Evolutionary conservation across 1,140 invertebrate species (phyloP), one percentile per base, ranked within the genome.

Genomic region (Heterodera carotae): DNA sequence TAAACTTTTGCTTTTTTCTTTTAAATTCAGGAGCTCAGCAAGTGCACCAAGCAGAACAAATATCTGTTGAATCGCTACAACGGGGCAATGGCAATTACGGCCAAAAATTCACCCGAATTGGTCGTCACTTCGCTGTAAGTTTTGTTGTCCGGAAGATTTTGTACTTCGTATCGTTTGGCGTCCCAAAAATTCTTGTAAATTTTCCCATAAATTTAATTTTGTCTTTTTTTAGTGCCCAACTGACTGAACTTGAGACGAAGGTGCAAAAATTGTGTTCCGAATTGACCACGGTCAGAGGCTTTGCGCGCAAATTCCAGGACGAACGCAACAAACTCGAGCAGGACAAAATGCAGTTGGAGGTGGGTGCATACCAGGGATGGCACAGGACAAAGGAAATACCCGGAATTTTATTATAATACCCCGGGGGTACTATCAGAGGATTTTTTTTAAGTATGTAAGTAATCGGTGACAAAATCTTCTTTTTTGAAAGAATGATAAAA

Each of bases 251-350:
- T n/a, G 43, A 4, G 4, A 36, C 43, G 31, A 27, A 76, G 25
- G 25, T 25, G 12, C n/a, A 53, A 2, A 77, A 48, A n/a, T n/a
- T 5, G 8, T 4, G 43, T 10, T 25, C 33, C 34, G 53, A 39
- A 34, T 34, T 36, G 25, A 18, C n/a, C 2, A 27, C 27, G 4
- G 56, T 60, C 39, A 77, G 62, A 64, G 27, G 31, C 6, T 18
- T 77, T 34, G 76, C 76, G 29, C 39, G 76, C 15, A 77, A 77
- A 25, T 53, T 73, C 31, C 76, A 69, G 18, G 76, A 74, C 6
- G 56, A 72, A 2, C 31, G n/a, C 4, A 75, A 12, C 34, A 60
- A 8, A 27, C 56, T 73, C 25, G 25, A 31, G n/a, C 22, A n/a
- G 60, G 27, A 77, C n/a, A n/a, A n/a, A n/a, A n/a, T n/a, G n/a